Evolutionary conservation across 2,113 vertebrate species (phyloP).

Genomic region (Zootoca vivipara): DNA sequence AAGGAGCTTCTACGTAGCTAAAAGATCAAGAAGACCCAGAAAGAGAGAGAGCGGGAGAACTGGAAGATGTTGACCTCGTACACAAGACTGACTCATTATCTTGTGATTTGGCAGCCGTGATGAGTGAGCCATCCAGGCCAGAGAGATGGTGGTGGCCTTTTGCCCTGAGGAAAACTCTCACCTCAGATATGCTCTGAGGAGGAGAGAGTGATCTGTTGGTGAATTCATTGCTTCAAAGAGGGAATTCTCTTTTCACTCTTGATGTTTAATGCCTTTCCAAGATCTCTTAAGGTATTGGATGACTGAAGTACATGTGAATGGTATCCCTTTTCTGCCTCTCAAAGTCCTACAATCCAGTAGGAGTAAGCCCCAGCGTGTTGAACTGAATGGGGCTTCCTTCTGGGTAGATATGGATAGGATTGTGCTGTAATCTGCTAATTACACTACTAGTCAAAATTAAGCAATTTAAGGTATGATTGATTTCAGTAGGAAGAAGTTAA

Average conservation of each 20-base stretch:
- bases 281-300: neutral
- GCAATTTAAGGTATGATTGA: no score
- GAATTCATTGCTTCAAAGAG: neutral
- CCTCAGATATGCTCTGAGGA: constrained; percentile 7
- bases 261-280: neutral
- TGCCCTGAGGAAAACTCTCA: neutral
- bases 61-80: neutral
- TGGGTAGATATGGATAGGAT: no score
- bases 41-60: neutral
- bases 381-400: no score
- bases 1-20: neutral
- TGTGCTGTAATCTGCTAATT: no score
- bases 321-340: no score
- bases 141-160: neutral
- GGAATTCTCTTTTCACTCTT: neutral
- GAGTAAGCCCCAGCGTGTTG: no score
- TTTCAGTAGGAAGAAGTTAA: no score
- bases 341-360: no score
- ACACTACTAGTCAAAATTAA: no score
- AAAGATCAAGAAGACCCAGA: neutral
- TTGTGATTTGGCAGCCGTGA: neutral
- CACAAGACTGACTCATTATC: neutral
- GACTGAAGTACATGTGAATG: no score
- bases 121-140: neutral
- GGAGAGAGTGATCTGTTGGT: neutral